These are phyloP conservation scores for Empis livida DNA, from an alignment of 2,888 invertebrate species.

Conservation along the genomic window DNA sequence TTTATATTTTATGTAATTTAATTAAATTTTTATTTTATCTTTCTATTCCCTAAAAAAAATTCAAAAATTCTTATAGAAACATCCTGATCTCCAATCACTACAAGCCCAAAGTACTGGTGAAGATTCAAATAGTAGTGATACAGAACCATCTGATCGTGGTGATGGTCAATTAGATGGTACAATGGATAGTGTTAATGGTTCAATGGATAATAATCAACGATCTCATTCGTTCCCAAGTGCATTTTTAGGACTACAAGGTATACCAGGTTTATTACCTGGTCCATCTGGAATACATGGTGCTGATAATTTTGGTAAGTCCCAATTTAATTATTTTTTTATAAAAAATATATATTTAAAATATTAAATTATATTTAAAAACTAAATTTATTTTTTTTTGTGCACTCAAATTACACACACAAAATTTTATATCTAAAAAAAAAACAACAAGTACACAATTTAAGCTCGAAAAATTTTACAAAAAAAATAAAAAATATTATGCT, in stretches of 20 bases:
- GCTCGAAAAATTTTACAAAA: too few species aligned
- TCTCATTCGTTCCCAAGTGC: constrained; percentile 67
- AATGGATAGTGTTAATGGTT: constrained; percentile 49
- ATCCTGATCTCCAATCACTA: constrained; percentile 42
- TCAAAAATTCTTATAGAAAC: constrained; percentile 25
- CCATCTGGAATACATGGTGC: constrained; percentile 72
- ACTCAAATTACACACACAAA: too few species aligned
- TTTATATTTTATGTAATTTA: too few species aligned
- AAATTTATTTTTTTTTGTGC: too few species aligned
- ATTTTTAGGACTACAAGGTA: constrained; percentile 65
- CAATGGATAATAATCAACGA: constrained; percentile 44
- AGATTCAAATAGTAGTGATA: constrained; percentile 74
- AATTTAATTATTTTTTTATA: neutral
- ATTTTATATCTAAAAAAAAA: too few species aligned
- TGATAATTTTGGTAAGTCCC: constrained; percentile 67
- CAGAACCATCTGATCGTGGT: constrained; percentile 55
- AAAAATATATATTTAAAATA: neutral
- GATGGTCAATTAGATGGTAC: constrained; percentile 50
- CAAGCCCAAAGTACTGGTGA: constrained; percentile 64
- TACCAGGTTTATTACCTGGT: constrained; percentile 70
- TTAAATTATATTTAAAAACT: too few species aligned
- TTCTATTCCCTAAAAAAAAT: neutral
- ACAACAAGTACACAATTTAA: too few species aligned
- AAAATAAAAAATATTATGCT: too few species aligned
- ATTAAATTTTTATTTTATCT: too few species aligned